Evolutionary conservation across 2,888 invertebrate species (phyloP).

Genomic region (Pandemis corylana): DNA sequence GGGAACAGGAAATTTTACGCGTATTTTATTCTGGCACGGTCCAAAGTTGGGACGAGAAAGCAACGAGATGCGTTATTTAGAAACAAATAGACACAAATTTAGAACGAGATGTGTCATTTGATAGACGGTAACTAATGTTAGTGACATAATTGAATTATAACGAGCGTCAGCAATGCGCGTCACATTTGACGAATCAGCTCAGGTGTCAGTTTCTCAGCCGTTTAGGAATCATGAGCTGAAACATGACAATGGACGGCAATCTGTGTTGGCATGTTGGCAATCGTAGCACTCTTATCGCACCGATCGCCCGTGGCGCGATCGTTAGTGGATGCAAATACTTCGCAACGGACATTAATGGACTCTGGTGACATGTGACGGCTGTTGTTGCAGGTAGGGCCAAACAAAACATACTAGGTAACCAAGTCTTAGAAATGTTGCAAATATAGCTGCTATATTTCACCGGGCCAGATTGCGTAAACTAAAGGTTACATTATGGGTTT

Average conservation of each 20-base stretch:
- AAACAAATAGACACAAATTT: constrained; percentile 33
- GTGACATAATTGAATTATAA: constrained; percentile 50
- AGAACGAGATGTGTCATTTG: constrained; percentile 34
- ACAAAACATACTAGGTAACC: constrained; percentile 35
- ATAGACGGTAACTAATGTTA: constrained; percentile 33
- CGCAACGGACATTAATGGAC: constrained; percentile 45
- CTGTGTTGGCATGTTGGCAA: constrained; percentile 69
- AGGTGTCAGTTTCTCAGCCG: constrained; percentile 54
- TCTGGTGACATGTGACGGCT: constrained; percentile 43
- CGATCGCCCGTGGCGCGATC: constrained; percentile 49
- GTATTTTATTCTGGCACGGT: constrained; percentile 47
- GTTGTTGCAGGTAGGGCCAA: constrained; percentile 45
- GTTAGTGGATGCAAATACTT: constrained; percentile 46
- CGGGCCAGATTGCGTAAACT: constrained; percentile 17
- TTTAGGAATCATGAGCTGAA: constrained; percentile 57
- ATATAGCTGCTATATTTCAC: not conserved
- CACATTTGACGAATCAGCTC: constrained; percentile 58
- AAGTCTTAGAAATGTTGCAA: constrained; percentile 20
- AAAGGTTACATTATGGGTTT: constrained; percentile 18
- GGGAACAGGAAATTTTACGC: constrained; percentile 55
- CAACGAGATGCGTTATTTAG: constrained; percentile 17
- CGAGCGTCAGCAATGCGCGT: constrained; percentile 51
- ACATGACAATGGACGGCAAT: constrained; percentile 61
- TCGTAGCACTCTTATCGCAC: constrained; percentile 53
- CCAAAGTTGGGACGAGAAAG: constrained; percentile 29